A percentile compares a stretch with the other conserved stretches of the same genome.
Conservation (phyloP, 30 jellyfish, hydroid and myxozoan genomes). For the Hydractinia symbiolongicarpus region DNA sequence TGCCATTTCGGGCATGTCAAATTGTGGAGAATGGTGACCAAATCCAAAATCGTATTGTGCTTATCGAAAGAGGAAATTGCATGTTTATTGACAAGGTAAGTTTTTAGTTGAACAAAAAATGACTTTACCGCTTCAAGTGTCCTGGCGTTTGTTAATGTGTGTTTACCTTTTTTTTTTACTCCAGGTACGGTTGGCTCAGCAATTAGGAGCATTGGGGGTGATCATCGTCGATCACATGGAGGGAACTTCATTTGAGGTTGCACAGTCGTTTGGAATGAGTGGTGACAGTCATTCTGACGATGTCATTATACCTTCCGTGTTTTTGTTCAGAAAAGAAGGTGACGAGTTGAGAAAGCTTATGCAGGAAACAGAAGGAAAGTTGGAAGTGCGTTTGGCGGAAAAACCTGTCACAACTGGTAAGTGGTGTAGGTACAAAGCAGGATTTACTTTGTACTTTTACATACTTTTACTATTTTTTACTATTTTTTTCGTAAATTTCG, state of each 20-base stretch:
- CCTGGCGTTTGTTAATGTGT: background rate
- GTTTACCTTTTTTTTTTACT: background rate
- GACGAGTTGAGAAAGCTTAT: slow-evolving; percentile 44
- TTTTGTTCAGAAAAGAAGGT: slow-evolving; percentile 81
- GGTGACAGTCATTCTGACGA: slow-evolving; percentile 90
- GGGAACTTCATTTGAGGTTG: slow-evolving; percentile 40
- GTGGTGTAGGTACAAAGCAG: no score
- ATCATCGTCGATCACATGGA: slow-evolving; percentile 61
- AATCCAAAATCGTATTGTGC: slow-evolving; percentile 50
- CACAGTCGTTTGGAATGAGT: slow-evolving; percentile 94
- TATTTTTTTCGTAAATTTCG: no score
- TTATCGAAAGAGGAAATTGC: slow-evolving; percentile 81
- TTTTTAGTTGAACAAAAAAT: background rate
- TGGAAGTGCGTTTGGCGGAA: slow-evolving; percentile 19
- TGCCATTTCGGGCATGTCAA: slow-evolving; percentile 75
- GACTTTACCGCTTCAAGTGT: background rate
- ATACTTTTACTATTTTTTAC: no score
- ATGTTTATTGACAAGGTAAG: slow-evolving; percentile 95
- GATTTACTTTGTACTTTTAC: no score
- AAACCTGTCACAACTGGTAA: background rate
- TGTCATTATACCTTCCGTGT: slow-evolving; percentile 87
- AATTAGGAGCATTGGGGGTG: slow-evolving; percentile 86
- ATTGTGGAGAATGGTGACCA: slow-evolving; percentile 46
- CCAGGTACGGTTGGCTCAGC: slow-evolving; percentile 89
- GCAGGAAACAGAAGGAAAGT: slow-evolving; percentile 13